Evolutionary conservation across 2,797 vertebrate genomes (phyloP), one percentile per base, ranked within the genome.

Genomic region (Morus bassanus): DNA sequence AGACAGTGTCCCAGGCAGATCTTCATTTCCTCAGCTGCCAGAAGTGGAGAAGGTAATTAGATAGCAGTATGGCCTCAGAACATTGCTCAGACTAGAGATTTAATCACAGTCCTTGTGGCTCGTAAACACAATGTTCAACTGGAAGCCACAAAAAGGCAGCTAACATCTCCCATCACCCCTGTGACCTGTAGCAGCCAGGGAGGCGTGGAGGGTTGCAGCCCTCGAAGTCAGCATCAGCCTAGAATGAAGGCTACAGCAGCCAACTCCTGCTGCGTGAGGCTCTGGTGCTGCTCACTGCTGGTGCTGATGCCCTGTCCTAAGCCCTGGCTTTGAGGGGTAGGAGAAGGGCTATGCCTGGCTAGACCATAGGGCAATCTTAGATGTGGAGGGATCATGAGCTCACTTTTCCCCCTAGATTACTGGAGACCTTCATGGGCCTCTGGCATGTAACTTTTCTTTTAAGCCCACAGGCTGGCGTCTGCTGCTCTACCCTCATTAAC

Each of bases 21-120:
- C 73, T 78, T 83, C 18, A 50, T 88, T 96, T 96, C 79, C 89
- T 91, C 89, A 64, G 72, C 72, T 95, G 76, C 78, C 92, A 93
- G 72, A 85, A 93, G 72, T 11, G 0, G 33, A 86, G 89, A 96
- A 91, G 85, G 39, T 91, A 91, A 95, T 94, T 92, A 94, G 92
- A 68, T 93, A 91, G 22, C 53, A 54, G 51, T 31, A 75, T 57
- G 92, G 87, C 91, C 82, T 95, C 87, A 91, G 85, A 96, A 92
- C 60, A 43, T 67, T 88, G 65, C 85, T 94, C 57, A 83, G 91
- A 88, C 54, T 56, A 81, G 93, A 90, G 94, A 95, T 96, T 61
- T 88, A 93, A 95, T 95, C 95, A 76, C 39, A 48, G 74, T 78
- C 69, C 72, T 89, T 46, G 63, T 76, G 80, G 91, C 63, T 93